Evolutionary conservation across 2,888 invertebrate genomes (phyloP).

Genomic region (Patella pellucida): DNA sequence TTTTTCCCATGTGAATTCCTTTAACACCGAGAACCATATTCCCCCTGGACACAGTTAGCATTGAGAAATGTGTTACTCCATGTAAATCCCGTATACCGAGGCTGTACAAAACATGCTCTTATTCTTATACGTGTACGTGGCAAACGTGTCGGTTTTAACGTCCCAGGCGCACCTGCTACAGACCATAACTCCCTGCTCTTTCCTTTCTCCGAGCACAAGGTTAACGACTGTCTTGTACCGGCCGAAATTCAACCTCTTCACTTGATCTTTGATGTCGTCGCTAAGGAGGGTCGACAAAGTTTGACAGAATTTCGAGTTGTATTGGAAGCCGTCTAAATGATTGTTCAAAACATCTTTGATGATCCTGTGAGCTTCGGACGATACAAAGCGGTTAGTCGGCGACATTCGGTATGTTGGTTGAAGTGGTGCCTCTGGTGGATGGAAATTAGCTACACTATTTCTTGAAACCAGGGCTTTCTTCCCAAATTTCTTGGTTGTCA

Average conservation of each 20-base stretch:
- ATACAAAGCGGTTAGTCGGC: constrained; percentile 42
- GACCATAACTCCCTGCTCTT: constrained; percentile 47
- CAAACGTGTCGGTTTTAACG: constrained; percentile 46
- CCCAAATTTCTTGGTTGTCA: not conserved
- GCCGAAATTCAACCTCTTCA: constrained; percentile 48
- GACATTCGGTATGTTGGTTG: constrained; percentile 55
- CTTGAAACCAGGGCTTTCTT: not conserved
- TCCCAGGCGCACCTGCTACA: constrained; percentile 56
- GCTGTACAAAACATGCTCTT: constrained; percentile 48
- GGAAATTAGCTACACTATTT: not conserved
- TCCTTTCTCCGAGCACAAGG: constrained; percentile 49
- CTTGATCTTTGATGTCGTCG: constrained; percentile 55
- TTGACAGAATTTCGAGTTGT: constrained; percentile 46
- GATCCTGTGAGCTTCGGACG: constrained; percentile 34
- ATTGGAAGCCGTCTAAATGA: constrained; percentile 44
- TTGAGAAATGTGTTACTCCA: constrained; percentile 38
- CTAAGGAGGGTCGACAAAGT: constrained; percentile 48
- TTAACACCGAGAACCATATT: not conserved
- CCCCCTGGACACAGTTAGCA: not conserved
- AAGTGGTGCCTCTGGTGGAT: not conserved
- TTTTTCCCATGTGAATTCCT: not conserved
- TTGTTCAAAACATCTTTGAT: constrained; percentile 43
- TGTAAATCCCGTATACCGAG: constrained; percentile 53
- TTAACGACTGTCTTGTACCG: constrained; percentile 53
- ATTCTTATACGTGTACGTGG: constrained; percentile 48